A percentile compares a stretch with the other conserved stretches of the same genome.
phyloP scores from a whole-genome alignment of 2,888 invertebrate genomes.

The Lasioglossum lativentre region DNA sequence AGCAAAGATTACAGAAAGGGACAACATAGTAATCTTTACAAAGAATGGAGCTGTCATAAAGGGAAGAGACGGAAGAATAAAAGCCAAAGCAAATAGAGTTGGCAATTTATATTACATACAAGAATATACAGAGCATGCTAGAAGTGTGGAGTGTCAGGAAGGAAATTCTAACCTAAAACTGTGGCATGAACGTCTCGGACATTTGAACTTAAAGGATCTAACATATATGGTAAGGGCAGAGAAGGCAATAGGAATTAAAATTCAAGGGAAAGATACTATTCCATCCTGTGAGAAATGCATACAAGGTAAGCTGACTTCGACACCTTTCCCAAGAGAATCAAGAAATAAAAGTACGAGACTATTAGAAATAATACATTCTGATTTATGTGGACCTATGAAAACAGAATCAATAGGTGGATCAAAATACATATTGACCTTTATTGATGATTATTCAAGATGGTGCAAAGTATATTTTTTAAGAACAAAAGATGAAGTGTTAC shows the following conservation, averaged over 20 bases:
- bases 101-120: neutral
- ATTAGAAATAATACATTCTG: neutral
- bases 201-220: neutral
- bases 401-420: neutral
- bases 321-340: neutral
- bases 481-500: neutral
- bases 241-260: neutral
- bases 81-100: neutral
- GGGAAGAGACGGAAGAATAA: neutral
- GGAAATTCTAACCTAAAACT: neutral
- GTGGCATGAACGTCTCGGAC: neutral
- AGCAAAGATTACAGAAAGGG: neutral
- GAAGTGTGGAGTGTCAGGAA: neutral
- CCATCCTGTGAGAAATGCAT: neutral
- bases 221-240: neutral
- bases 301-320: neutral
- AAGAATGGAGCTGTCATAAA: neutral
- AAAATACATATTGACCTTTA: neutral
- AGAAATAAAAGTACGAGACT: neutral
- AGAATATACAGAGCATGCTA: neutral
- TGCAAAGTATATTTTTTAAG: neutral
- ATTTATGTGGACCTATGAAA: neutral
- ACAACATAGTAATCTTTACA: neutral
- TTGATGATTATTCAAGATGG: neutral
- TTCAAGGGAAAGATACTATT: neutral